A percentile compares a stretch with the other conserved stretches of the same genome.
Conservation (phyloP, 2,113 vertebrate genomes). For the Malurus melanocephalus region DNA sequence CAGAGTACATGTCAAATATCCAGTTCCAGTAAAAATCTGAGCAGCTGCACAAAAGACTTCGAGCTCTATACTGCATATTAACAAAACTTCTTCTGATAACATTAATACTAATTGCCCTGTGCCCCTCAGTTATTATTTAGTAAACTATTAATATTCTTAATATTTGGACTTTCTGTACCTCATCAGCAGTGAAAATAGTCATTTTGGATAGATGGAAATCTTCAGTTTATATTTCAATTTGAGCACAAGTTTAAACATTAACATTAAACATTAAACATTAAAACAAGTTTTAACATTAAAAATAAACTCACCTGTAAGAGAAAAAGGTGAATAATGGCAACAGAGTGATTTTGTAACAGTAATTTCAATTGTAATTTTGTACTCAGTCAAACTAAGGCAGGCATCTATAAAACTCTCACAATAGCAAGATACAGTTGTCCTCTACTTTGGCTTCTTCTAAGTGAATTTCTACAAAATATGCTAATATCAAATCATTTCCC, state of each 20-base stretch:
- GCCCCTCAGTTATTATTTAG: not conserved
- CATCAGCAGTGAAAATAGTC: not conserved
- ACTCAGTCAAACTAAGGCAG: not conserved
- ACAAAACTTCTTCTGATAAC: not conserved
- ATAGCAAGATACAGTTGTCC: not conserved
- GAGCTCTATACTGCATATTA: not conserved
- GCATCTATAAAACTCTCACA: not conserved
- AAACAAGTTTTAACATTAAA: not conserved
- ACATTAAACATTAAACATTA: too few species aligned
- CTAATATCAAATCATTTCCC: not conserved
- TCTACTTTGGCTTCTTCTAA: not conserved
- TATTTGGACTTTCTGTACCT: not conserved
- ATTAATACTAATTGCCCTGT: not conserved
- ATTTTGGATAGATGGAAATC: not conserved
- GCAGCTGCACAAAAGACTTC: not conserved
- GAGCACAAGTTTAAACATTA: not conserved
- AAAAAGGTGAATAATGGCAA: not conserved
- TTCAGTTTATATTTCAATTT: not conserved
- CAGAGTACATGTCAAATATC: not conserved
- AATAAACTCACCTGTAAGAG: not conserved
- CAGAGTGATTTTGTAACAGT: not conserved
- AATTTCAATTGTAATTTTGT: not conserved
- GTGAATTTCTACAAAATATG: not conserved
- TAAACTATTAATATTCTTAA: not conserved
- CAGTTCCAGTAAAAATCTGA: not conserved